Evolutionary conservation across 1,140 invertebrate species (phyloP).

Genomic region (Platyura marginata): DNA sequence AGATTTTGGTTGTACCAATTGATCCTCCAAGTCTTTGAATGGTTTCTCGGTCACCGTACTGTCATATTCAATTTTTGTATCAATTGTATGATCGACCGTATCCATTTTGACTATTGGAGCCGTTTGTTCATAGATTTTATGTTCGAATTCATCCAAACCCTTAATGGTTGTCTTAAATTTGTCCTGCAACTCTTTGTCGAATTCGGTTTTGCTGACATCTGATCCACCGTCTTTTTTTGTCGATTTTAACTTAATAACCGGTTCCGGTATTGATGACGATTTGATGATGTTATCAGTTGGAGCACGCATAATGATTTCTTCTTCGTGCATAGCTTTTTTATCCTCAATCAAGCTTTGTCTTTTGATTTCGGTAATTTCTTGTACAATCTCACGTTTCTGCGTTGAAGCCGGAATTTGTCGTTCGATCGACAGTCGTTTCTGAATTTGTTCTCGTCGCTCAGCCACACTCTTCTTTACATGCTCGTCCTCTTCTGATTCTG

Average conservation of each 20-base stretch:
- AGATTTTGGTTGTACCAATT: conserved; percentile 17
- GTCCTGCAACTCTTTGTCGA: conserved; percentile 21
- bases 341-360: conserved; percentile 39
- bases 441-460: conserved; percentile 47
- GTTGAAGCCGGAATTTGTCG: conserved; percentile 43
- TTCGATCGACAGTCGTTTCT: conserved; percentile 41
- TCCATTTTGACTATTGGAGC: neutral
- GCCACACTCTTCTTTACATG: conserved; percentile 43
- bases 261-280: conserved; percentile 17
- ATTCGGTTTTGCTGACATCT: conserved; percentile 21
- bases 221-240: conserved; percentile 17
- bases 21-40: neutral
- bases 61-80: neutral
- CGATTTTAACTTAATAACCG: conserved; percentile 25
- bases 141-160: conserved; percentile 16
- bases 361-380: conserved; percentile 49
- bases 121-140: conserved; percentile 1
- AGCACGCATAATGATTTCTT: conserved; percentile 25
- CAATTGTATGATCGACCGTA: neutral
- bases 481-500: conserved; percentile 38
- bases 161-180: conserved; percentile 20
- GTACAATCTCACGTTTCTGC: conserved; percentile 43
- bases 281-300: conserved; percentile 25
- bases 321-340: conserved; percentile 33
- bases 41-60: conserved; percentile 1